Evolutionary conservation across 2,113 vertebrate genomes (phyloP), one percentile per base, ranked within the genome.

Genomic region (Catharus fuscescens): DNA sequence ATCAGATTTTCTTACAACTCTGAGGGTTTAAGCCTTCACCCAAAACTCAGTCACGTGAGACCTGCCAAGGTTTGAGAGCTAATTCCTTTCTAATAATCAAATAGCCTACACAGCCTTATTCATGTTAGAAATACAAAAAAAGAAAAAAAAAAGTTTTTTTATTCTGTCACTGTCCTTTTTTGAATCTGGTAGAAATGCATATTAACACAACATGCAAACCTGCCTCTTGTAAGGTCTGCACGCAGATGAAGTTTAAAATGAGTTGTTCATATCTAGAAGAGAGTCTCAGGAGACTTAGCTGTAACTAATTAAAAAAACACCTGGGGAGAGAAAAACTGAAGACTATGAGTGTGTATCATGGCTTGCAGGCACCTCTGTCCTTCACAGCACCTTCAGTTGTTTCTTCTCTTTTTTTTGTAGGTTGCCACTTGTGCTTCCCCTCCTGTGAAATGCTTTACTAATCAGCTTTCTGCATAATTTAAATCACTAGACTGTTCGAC

Each of bases 1-100:
- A 64, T 0, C 4, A 0, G 6, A 29, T 67, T 76, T 18, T 56
- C 20, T 69, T 7, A 0, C 18, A 72, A 34, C 18, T 23, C 34
- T 34, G 24, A 70, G 38, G 40, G 29, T 80, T 76, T 36, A 69
- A 61, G 24, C n/a, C 32, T 87, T 74, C 26, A 40, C 34, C 15
- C 36, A 61, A 77, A 80, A 65, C 10, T 80, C 76, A 56, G 9
- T 34, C 42, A 71, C 34, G 32, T 29, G 14, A 85, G 56, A 84
- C 23, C n/a, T 48, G 24, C 48, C 48, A 36, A n/a, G 28, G 29
- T 69, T 78, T 85, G 53, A 34, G 16, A 76, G 9, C 26, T 76
- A 61, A 59, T 76, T 80, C 31, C 25, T 83, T 92, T 65, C 71
- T 60, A 52, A 76, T 31, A 66, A 42, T 18, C 3, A 3, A 82